Percentiles rank a stretch among this genome's conserved stretches.
Evolutionary conservation across 2,888 invertebrate genomes (phyloP).

Genomic region (Balanococcus diminutus): DNA sequence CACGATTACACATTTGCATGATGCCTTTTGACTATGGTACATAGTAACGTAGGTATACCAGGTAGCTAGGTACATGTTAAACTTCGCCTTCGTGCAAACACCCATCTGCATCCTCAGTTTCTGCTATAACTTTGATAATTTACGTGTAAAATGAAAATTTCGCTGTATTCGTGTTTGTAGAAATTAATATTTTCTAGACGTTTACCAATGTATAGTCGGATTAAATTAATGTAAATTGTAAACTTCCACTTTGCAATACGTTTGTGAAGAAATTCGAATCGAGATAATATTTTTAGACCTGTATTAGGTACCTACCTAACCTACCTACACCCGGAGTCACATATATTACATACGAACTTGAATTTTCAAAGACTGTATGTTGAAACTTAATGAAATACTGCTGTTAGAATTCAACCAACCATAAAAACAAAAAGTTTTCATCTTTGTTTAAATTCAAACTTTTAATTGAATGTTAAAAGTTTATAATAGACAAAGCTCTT

Average conservation of each 20-base stretch:
- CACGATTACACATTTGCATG: neutral
- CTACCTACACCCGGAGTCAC: too few relatives aligned
- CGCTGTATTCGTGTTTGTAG: neutral
- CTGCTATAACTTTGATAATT: neutral
- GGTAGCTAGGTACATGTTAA: neutral
- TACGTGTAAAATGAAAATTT: neutral
- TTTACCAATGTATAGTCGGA: neutral
- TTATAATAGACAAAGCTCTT: conserved; percentile 9
- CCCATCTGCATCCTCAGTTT: neutral
- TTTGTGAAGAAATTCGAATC: neutral
- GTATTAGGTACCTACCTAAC: too few relatives aligned
- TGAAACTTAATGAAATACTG: neutral
- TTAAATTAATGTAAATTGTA: conserved; percentile 26
- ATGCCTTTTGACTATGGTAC: neutral
- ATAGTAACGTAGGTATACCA: neutral
- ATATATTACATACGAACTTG: neutral
- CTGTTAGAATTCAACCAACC: conserved; percentile 26
- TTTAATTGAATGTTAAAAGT: conserved; percentile 40
- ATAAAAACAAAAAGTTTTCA: conserved; percentile 23
- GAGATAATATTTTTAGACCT: conserved; percentile 14
- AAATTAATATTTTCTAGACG: conserved; percentile 10
- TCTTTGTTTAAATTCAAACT: conserved; percentile 23
- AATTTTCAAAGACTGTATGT: neutral
- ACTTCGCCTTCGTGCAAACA: neutral
- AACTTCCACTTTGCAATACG: neutral